Conservation (phyloP, 2,797 vertebrate genomes). For the Arnoldichthys spilopterus region DNA sequence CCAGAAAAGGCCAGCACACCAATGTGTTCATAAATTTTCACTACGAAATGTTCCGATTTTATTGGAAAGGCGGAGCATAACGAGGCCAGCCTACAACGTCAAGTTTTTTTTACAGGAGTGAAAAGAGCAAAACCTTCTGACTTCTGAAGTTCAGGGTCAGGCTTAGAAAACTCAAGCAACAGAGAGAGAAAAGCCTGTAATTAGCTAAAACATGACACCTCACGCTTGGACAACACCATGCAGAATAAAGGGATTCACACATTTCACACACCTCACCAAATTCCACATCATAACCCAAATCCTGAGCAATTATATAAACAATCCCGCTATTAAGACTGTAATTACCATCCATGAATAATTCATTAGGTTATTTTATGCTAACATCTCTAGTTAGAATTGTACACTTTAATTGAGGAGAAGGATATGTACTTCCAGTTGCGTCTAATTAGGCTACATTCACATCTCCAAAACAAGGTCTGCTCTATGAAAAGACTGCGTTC, state of each 20-base stretch:
- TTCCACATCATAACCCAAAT: slow-evolving; percentile 25
- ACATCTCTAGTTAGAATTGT: slow-evolving; percentile 5
- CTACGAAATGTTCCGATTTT: no score
- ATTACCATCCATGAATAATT: slow-evolving; percentile 35
- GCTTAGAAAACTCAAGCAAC: no score
- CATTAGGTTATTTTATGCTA: slow-evolving; percentile 1
- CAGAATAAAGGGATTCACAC: background rate
- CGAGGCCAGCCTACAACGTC: no score
- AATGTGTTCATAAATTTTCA: no score
- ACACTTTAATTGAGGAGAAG: background rate
- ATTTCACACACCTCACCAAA: slow-evolving; percentile 6
- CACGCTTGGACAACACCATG: background rate
- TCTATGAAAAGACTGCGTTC: background rate
- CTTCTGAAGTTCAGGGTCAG: no score
- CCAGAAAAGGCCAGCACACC: no score
- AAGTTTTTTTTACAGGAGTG: no score
- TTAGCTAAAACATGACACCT: background rate
- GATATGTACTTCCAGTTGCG: background rate
- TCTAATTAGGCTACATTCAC: background rate
- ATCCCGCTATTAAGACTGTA: slow-evolving; percentile 29
- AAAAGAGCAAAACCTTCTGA: no score
- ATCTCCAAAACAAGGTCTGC: background rate
- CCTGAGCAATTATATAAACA: slow-evolving; percentile 31
- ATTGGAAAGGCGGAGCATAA: no score
- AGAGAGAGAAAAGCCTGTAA: background rate